These are phyloP conservation scores for Camponotus vicinus DNA, from an alignment of 1,140 invertebrate genomes.

Conservation along the genomic window DNA sequence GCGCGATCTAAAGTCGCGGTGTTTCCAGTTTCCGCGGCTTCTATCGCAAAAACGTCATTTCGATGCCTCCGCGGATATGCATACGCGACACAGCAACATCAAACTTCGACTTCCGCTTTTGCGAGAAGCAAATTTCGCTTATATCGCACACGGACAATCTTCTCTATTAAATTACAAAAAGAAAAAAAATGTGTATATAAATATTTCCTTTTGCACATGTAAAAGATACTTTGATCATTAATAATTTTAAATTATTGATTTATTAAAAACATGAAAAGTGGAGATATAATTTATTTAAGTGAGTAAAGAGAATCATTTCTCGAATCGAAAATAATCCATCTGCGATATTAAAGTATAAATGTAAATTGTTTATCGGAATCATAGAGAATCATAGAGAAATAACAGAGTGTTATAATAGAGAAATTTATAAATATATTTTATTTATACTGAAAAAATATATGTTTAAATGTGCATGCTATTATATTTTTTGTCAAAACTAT, in stretches of 20 bases:
- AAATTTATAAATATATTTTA: neutral
- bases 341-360: neutral
- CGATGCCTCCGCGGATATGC: neutral
- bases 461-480: neutral
- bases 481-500: too few relatives aligned
- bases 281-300: neutral
- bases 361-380: neutral
- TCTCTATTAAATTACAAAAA: neutral
- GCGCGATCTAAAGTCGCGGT: constrained; percentile 41
- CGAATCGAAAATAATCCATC: neutral
- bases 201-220: neutral
- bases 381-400: too few relatives aligned
- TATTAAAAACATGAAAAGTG: neutral
- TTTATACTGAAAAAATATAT: neutral
- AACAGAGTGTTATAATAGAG: neutral
- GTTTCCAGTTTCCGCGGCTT: constrained; percentile 1
- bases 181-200: neutral
- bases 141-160: constrained; percentile 15
- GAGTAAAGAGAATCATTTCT: neutral
- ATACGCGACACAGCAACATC: neutral
- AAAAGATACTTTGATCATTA: neutral
- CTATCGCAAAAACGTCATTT: constrained; percentile 33
- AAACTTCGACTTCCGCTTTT: constrained; percentile 10
- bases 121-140: constrained; percentile 2
- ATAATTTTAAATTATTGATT: neutral